Evolutionary conservation across 2,113 vertebrate species (phyloP), one percentile per base, ranked within the genome.

Genomic region (Petaurus breviceps): DNA sequence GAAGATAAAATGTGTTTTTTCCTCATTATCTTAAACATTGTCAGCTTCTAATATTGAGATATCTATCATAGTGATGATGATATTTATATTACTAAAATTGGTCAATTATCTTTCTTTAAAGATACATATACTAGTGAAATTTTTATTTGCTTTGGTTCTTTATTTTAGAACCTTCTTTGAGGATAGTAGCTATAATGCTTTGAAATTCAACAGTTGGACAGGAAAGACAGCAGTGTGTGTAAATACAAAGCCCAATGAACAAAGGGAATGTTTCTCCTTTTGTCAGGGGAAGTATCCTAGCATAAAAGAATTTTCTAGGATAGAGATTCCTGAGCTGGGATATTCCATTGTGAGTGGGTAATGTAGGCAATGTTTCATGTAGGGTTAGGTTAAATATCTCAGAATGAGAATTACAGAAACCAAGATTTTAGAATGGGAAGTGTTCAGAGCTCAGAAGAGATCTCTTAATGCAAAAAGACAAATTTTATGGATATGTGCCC

Each of bases 1-100:
- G 46, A 37, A 94, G 16, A 28, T 53, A 92, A 96, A 52, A 90
- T 92, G 92, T 55, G 54, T 6, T 96, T 93, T 37, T 47, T 93
- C 90, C 52, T 43, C 51, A n/a, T 95, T 95, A 93, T 93, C 26
- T 49, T 97, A 94, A 96, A 95, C 93, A 90, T 47, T 93, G 26
- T 68, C 47, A 89, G 68, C 14, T 77, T 89, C 24, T 90, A 96
- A 68, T 94, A 91, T 90, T 8, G 50, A 94, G 61, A 1, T 46
- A 31, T 90, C n/a, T 57, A 43, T 52, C 49, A 93, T 84, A 94
- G 14, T 37, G 52, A 95, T 93, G 43, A 96, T 54, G 51, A 92
- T n/a, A n/a, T 93, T 49, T 91, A 53, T 16, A 84, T 43, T 43
- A 84, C 68, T 84, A 84, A 43, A 84, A 94, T 90, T 89, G 91